phyloP scores from a whole-genome alignment of 1,140 invertebrate species.

The Pachypeltis micranthus region DNA sequence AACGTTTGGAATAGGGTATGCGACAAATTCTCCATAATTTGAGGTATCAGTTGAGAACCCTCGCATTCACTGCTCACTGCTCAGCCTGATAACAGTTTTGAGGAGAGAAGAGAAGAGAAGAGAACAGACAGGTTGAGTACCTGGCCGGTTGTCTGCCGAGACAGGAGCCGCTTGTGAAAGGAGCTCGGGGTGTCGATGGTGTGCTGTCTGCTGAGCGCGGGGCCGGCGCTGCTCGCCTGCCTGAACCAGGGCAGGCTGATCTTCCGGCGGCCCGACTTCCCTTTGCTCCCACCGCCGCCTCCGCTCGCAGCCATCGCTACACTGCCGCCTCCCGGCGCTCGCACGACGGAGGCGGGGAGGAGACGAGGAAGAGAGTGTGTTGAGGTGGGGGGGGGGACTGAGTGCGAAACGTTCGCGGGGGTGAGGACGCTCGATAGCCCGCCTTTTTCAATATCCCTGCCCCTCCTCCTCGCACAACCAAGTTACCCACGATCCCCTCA shows the following conservation, averaged over 20 bases:
- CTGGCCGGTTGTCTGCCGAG: conserved; percentile 43
- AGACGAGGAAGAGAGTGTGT: not conserved
- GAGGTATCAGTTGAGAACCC: no score
- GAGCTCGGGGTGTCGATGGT: conserved; percentile 80
- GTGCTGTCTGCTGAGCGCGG: conserved; percentile 66
- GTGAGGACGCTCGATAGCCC: conserved; percentile 12
- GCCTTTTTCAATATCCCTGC: not conserved
- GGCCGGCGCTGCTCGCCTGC: conserved; percentile 55
- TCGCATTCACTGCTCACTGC: no score
- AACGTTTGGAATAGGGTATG: no score
- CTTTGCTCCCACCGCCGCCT: conserved; percentile 30
- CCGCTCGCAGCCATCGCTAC: conserved; percentile 23
- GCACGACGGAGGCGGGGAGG: not conserved
- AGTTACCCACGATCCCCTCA: no score
- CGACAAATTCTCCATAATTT: no score
- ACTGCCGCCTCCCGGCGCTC: conserved; percentile 20
- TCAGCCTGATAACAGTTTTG: no score
- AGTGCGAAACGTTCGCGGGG: not conserved
- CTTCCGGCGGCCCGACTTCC: conserved; percentile 45
- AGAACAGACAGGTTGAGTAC: no score
- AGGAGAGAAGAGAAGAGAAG: no score
- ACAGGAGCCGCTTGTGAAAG: conserved; percentile 55
- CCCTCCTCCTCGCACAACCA: not conserved
- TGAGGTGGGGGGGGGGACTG: not conserved
- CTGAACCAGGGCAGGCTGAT: conserved; percentile 81